Base-by-base conservation (phyloP, 2,888 invertebrate species). In the Trichopoda pennipes region DNA sequence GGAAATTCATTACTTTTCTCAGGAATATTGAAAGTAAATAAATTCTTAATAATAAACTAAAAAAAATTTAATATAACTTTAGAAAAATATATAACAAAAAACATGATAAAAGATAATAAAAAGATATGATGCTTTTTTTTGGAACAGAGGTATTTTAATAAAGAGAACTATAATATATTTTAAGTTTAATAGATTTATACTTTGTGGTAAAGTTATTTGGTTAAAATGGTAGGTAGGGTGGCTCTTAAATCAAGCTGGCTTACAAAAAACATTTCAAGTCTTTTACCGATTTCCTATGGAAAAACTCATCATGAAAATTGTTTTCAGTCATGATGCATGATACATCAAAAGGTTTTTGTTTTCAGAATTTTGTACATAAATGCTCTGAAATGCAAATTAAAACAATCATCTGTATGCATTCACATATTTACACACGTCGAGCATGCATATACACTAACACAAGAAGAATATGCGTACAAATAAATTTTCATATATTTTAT, bases 301-400 rank as follows among this genome's bases (percentile, higher is more conserved):
- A n/a, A 44, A 77, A 68, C 38, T 69, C 68, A 73, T 51, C 76
- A 69, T 35, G 8, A 69, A 77, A 72, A 72, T 72, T 38, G n/a
- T 51, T 73, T 42, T 61, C 66, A 70, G 47, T 61, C 44, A 74
- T 68, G 53, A 19, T 17, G 10, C 51, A 74, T 73, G 51, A 9
- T n/a, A 9, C 32, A 76, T 55, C 42, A 76, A 60, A 68, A 61
- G 42, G 19, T 51, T 32, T 16, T 68, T 68, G 28, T 35, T 55
- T 21, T 23, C 19, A 16, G 17, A 7, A 42, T 19, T 28, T 9
- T 32, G 14, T 44, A 0, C 16, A 69, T 28, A 28, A 28, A 8
- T n/a, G 1, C 19, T 44, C 44, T 4, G 28, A 42, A 47, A 49
- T 47, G 38, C 51, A 75, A 19, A 56, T 56, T 47, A 49, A 64